Evolutionary conservation across 2,888 invertebrate genomes (phyloP).

Genomic region (Amiota minor): DNA sequence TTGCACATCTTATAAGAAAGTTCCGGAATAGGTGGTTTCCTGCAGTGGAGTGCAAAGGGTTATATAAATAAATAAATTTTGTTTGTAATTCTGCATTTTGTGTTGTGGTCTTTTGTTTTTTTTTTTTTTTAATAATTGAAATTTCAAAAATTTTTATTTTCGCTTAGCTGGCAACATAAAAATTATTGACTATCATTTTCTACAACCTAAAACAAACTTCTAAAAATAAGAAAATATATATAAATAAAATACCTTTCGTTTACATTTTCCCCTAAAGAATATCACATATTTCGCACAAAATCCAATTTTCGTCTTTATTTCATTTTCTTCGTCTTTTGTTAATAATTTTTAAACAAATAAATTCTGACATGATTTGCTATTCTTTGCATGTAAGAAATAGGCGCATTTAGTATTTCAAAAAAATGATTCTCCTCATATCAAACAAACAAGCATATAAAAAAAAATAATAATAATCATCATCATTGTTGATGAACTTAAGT

Average conservation of each 20-base stretch:
- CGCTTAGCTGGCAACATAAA: conserved; percentile 47
- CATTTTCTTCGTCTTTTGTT: not conserved
- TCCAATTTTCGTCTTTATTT: not conserved
- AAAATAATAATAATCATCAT: too few species aligned
- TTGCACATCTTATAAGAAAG: too few species aligned
- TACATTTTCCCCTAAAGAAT: not conserved
- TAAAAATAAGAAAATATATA: conserved; percentile 38
- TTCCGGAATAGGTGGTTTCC: too few species aligned
- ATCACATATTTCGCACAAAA: not conserved
- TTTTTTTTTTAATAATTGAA: conserved; percentile 36
- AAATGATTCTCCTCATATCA: too few species aligned
- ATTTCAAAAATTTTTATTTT: conserved; percentile 33
- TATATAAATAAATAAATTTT: not conserved
- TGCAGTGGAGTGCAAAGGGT: too few species aligned
- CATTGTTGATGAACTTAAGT: not conserved
- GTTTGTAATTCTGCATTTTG: conserved; percentile 36
- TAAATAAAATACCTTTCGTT: conserved; percentile 32
- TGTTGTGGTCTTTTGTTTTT: conserved; percentile 36
- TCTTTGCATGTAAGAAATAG: conserved; percentile 5
- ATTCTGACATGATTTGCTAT: not conserved
- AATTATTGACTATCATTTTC: conserved; percentile 61
- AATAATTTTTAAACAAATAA: too few species aligned
- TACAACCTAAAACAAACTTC: conserved; percentile 55
- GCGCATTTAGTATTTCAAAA: not conserved
- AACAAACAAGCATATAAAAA: too few species aligned